phyloP scores from a whole-genome alignment of 2,888 invertebrate genomes.

The Elegia similella region DNA sequence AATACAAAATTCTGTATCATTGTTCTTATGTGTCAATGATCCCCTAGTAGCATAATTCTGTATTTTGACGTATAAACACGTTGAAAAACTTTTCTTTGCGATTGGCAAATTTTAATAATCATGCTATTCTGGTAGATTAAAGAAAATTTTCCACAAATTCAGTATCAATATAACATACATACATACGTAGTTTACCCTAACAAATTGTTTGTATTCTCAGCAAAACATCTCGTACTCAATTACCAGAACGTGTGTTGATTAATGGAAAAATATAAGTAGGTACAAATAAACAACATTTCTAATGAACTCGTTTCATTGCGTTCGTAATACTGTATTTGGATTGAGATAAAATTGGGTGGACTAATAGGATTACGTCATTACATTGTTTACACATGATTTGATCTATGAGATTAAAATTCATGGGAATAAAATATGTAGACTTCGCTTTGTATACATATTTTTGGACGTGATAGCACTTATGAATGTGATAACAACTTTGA shows the following conservation, averaged over 20 bases:
- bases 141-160: no score
- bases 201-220: no score
- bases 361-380: neutral
- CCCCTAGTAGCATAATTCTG: no score
- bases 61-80: no score
- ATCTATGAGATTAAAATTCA: neutral
- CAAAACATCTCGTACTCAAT: neutral
- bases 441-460: neutral
- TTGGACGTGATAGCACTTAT: constrained; percentile 1
- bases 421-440: neutral
- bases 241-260: neutral
- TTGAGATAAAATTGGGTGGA: constrained; percentile 5
- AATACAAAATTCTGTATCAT: no score
- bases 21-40: no score
- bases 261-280: neutral
- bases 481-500: neutral
- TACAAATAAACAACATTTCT: constrained; percentile 11
- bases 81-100: no score
- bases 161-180: no score
- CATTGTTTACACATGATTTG: neutral
- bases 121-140: no score
- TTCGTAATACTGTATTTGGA: neutral
- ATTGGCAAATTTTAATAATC: no score
- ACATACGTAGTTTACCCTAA: no score
- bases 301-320: constrained; percentile 14